Evolutionary conservation across 2,113 vertebrate genomes (phyloP).

Genomic region (Trichomycterus rosablanca): DNA sequence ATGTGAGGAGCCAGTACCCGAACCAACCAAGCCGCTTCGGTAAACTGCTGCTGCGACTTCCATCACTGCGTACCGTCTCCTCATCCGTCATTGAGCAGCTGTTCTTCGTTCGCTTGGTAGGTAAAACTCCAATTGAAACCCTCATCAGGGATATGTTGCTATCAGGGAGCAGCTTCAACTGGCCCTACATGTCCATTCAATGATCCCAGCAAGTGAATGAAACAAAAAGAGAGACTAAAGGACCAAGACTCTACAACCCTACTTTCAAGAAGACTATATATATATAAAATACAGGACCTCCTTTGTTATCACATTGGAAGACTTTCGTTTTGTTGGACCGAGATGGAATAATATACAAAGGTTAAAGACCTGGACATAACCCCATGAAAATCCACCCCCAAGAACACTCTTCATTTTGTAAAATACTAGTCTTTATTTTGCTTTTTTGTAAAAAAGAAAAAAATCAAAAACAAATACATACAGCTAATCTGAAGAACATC

Average conservation of each 20-base stretch:
- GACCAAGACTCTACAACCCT: conserved; percentile 68
- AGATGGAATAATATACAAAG: conserved; percentile 97
- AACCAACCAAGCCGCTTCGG: conserved; percentile 98
- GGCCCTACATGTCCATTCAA: conserved; percentile 99
- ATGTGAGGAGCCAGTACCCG: conserved; percentile 95
- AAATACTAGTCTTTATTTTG: conserved; percentile 99
- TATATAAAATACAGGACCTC: conserved; percentile 61
- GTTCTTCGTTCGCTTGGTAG: conserved; percentile 99
- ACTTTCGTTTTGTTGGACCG: conserved; percentile 75
- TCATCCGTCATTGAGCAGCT: conserved; percentile 98
- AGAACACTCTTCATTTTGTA: conserved; percentile 98
- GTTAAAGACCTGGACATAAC: conserved; percentile 86
- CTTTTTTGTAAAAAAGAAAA: conserved; percentile 70
- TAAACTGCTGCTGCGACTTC: conserved; percentile 93
- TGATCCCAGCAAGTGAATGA: conserved; percentile 82
- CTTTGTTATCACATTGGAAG: conserved; percentile 70
- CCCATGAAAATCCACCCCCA: conserved; percentile 85
- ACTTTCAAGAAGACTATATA: conserved; percentile 75
- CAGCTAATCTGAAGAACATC: conserved; percentile 85
- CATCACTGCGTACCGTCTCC: conserved; percentile 92
- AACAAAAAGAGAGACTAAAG: conserved; percentile 63
- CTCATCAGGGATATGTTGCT: conserved; percentile 99
- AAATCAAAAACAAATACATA: conserved; percentile 48
- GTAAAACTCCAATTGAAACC: conserved; percentile 99
- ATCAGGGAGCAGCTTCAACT: conserved; percentile 99